A percentile compares a stretch with the other conserved stretches of the same genome.
Evolutionary conservation across 1,140 invertebrate genomes (phyloP).

Genomic region (Onthophagus taurus): DNA sequence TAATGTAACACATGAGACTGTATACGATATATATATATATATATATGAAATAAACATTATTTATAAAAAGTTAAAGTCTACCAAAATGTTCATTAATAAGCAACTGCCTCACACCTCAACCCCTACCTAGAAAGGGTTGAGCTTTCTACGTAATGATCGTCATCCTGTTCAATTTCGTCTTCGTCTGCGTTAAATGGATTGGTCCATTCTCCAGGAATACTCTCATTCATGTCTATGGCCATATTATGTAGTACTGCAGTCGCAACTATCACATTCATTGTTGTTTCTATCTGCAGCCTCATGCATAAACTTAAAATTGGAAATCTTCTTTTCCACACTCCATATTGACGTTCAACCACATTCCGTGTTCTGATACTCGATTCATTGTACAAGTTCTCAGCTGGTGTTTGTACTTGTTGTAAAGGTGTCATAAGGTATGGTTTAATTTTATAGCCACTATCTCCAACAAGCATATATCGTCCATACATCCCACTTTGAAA

Average conservation of each 20-base stretch:
- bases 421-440: conserved; percentile 12
- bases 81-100: conserved; percentile 9
- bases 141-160: conserved; percentile 1
- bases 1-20: too few relatives aligned
- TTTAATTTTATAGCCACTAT: conserved; percentile 13
- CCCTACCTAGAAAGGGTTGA: too few relatives aligned
- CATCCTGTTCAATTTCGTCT: neutral
- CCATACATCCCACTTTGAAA: neutral
- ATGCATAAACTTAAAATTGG: conserved; percentile 29
- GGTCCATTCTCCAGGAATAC: neutral
- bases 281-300: conserved; percentile 24
- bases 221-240: conserved; percentile 13
- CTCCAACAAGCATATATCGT: conserved; percentile 12
- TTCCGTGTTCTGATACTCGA: conserved; percentile 34
- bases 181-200: neutral
- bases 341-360: conserved; percentile 34
- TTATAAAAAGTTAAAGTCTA: too few relatives aligned
- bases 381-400: conserved; percentile 19
- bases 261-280: conserved; percentile 30
- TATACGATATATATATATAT: too few relatives aligned
- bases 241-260: conserved; percentile 37
- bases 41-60: too few relatives aligned
- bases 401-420: conserved; percentile 1
- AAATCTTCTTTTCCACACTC: conserved; percentile 37
- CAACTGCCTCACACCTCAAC: neutral